Evolutionary conservation across 2,888 invertebrate genomes (phyloP).

Genomic region (Parasteatoda lunata): DNA sequence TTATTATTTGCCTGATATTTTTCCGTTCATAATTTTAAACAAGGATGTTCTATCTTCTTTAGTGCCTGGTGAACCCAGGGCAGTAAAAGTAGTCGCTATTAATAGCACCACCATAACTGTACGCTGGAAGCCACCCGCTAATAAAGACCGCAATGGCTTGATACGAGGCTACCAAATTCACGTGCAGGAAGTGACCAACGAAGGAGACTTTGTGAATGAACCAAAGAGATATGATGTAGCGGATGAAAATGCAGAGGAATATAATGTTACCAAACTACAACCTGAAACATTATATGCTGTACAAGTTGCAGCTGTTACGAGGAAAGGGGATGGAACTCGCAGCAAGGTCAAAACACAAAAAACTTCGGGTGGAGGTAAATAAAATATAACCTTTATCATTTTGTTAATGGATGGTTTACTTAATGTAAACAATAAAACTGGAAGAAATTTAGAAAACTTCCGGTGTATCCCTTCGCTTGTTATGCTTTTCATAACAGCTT

Average conservation of each 20-base stretch:
- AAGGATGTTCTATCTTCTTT: conserved; percentile 71
- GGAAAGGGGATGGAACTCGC: conserved; percentile 96
- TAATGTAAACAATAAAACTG: too few relatives aligned
- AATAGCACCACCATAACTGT: conserved; percentile 98
- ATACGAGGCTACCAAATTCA: conserved; percentile 98
- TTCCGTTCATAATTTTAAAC: not conserved
- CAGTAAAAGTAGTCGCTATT: conserved; percentile 88
- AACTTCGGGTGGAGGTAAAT: conserved; percentile 86
- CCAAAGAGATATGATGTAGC: conserved; percentile 88
- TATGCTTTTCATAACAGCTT: too few relatives aligned
- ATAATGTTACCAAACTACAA: conserved; percentile 90
- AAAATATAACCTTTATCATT: too few relatives aligned
- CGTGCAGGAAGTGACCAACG: conserved; percentile 87
- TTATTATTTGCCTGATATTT: too few relatives aligned
- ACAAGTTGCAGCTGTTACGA: conserved; percentile 91
- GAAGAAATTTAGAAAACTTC: too few relatives aligned
- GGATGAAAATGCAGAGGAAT: conserved; percentile 83
- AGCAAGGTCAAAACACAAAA: conserved; percentile 88
- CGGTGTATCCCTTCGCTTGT: too few relatives aligned
- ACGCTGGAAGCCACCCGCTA: conserved; percentile 93
- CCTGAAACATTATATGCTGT: conserved; percentile 96
- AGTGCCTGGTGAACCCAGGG: conserved; percentile 98
- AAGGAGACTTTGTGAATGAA: conserved; percentile 87
- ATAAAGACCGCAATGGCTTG: conserved; percentile 93
- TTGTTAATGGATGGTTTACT: too few relatives aligned